phyloP scores from a whole-genome alignment of 2,797 vertebrate species.

The Hemibagrus guttatus region DNA sequence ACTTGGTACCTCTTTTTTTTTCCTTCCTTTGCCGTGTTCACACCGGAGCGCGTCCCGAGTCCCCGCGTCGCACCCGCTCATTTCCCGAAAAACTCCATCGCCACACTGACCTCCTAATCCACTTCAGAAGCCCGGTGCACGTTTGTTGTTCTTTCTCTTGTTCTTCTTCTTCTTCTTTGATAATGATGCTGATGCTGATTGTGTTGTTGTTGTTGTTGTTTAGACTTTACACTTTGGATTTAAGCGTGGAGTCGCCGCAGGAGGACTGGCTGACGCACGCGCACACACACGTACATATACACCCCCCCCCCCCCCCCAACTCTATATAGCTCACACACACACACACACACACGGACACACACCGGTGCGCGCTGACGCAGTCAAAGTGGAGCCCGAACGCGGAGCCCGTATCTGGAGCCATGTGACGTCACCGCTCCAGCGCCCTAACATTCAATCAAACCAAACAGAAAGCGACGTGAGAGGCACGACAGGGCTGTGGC shows the following conservation, averaged over 20 bases:
- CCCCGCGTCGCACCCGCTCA: slow-evolving; percentile 43
- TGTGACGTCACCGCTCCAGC: slow-evolving; percentile 45
- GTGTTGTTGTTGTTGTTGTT: not conserved
- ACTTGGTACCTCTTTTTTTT: not conserved
- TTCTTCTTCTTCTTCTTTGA: not conserved
- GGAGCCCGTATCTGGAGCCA: slow-evolving; percentile 1
- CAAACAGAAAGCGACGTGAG: not conserved
- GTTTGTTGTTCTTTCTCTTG: too few relatives aligned
- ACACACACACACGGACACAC: slow-evolving; percentile 6
- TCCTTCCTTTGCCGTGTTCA: slow-evolving; percentile 35
- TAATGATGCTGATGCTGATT: not conserved
- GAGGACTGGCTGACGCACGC: not conserved
- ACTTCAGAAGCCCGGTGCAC: not conserved
- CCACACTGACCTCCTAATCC: slow-evolving; percentile 43
- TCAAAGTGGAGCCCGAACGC: slow-evolving; percentile 41
- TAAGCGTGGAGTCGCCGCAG: not conserved
- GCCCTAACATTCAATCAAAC: not conserved
- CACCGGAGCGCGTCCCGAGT: slow-evolving; percentile 38
- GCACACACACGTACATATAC: not conserved
- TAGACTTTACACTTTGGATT: slow-evolving; percentile 1
- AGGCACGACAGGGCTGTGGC: not conserved
- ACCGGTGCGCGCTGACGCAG: slow-evolving; percentile 12
- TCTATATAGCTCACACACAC: not conserved
- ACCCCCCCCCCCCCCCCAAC: not conserved
- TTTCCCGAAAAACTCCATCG: slow-evolving; percentile 35